Conservation (phyloP, 1,140 invertebrate species). For the Lucilia sericata region DNA sequence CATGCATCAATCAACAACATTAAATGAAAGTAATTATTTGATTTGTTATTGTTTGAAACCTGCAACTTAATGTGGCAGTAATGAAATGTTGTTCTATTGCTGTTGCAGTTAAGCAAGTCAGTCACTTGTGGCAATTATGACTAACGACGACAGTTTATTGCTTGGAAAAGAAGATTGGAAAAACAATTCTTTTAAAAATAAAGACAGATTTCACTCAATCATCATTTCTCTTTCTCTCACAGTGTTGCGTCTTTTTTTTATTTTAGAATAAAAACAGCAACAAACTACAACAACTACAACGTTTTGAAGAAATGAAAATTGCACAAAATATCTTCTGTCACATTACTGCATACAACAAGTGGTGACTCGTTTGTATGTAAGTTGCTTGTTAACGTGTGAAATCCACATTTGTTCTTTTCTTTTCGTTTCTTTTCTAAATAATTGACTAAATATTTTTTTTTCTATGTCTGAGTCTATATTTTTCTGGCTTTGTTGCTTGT, state of each 20-base stretch:
- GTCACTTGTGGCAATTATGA: background rate
- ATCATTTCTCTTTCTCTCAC: background rate
- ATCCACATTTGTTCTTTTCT: background rate
- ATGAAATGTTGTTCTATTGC: background rate
- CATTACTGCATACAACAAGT: too few relatives aligned
- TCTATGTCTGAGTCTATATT: background rate
- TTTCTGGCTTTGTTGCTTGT: background rate
- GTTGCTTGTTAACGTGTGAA: too few relatives aligned
- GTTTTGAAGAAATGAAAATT: background rate
- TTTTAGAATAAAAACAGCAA: background rate
- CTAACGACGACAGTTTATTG: background rate
- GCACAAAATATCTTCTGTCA: background rate
- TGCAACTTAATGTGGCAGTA: background rate
- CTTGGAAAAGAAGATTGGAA: background rate
- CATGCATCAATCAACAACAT: slow-evolving; percentile 4
- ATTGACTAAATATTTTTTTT: background rate
- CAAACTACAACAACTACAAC: too few relatives aligned
- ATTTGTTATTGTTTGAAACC: background rate
- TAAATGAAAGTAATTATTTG: background rate
- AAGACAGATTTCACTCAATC: background rate
- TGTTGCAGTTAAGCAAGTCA: background rate
- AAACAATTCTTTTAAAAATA: background rate
- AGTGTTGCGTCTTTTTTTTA: too few relatives aligned
- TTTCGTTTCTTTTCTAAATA: background rate
- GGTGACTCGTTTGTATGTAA: too few relatives aligned